Percentiles rank a stretch among this genome's conserved stretches.
Conservation (phyloP, 2,888 invertebrate species). For the Seira musarum region DNA sequence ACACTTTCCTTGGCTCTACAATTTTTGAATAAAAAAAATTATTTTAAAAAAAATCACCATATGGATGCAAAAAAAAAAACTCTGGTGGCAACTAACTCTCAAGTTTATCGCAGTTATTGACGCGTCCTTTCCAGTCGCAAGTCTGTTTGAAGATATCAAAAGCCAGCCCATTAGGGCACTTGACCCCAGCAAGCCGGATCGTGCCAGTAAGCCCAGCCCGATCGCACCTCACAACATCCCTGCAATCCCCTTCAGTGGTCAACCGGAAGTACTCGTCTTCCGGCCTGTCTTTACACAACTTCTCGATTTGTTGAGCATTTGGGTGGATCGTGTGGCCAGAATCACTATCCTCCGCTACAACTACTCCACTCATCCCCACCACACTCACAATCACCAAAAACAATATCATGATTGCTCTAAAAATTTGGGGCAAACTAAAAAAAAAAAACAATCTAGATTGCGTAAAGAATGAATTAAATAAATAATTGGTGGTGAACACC, state of each 20-base stretch:
- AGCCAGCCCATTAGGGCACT: constrained; percentile 91
- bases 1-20: constrained; percentile 89
- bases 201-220: constrained; percentile 89
- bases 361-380: background rate
- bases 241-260: constrained; percentile 87
- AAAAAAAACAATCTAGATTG: too few relatives aligned
- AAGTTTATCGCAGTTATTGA: constrained; percentile 94
- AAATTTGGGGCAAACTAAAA: too few relatives aligned
- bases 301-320: constrained; percentile 76
- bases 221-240: constrained; percentile 96
- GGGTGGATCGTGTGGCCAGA: constrained; percentile 56
- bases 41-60: constrained; percentile 11
- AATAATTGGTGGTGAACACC: too few relatives aligned
- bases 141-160: constrained; percentile 96
- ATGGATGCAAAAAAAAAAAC: constrained; percentile 4
- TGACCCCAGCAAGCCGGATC: constrained; percentile 89
- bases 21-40: constrained; percentile 72
- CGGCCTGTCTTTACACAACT: constrained; percentile 89
- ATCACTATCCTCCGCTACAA: constrained; percentile 21
- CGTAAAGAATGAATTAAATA: too few relatives aligned
- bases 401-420: too few relatives aligned
- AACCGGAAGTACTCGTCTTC: constrained; percentile 94
- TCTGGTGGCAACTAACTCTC: constrained; percentile 85
- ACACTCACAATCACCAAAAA: background rate
- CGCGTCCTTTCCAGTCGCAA: constrained; percentile 97